Evolutionary conservation across 1,140 invertebrate genomes (phyloP), one percentile per base, ranked within the genome.

Genomic region (Microvelia longipes): DNA sequence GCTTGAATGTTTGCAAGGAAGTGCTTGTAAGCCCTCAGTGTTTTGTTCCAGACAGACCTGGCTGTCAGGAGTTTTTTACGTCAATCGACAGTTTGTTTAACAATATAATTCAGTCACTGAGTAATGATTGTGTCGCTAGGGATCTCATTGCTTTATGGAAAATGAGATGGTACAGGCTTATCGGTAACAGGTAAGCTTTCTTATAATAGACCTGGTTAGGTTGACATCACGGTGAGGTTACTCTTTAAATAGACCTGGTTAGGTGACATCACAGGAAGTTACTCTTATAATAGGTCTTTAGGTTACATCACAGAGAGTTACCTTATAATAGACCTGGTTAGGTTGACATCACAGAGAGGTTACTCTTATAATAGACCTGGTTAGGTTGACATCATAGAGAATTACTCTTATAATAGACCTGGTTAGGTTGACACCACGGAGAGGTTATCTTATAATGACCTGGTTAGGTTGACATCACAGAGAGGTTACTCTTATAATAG

Each of bases 131-230:
- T 2, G 29, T 24, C 24, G 2, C 5, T 13, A 64, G 62, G 24
- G 35, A 50, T 50, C 25, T 64, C 15, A 24, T 64, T 13, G 62
- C 62, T 64, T 28, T 70, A 1, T 70, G 69, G 71, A 29, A 68
- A 60, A 70, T 72, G n/a, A 70, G 71, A 28, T 72, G 71, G 67
- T 72, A 68, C 66, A 28, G 62, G 28, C 29, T 29, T 25, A 29
- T 28, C 25, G 63, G 62, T 28, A 30, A 66, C 19, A 50, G 35
- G 35, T 50, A 11, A 11, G 35, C 19, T 50, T 19, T 50, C 19
- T 50, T 11, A 50, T 50, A 50, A 11, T 19, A 50, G 35, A 50
- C 19, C 19, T n/a, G n/a, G n/a, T n/a, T n/a, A n/a, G n/a, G n/a
- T n/a, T n/a, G n/a, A n/a, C n/a, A n/a, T n/a, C n/a, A n/a, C n/a